Conservation (phyloP, 2,888 invertebrate species). For the Psylliodes chrysocephalus region DNA sequence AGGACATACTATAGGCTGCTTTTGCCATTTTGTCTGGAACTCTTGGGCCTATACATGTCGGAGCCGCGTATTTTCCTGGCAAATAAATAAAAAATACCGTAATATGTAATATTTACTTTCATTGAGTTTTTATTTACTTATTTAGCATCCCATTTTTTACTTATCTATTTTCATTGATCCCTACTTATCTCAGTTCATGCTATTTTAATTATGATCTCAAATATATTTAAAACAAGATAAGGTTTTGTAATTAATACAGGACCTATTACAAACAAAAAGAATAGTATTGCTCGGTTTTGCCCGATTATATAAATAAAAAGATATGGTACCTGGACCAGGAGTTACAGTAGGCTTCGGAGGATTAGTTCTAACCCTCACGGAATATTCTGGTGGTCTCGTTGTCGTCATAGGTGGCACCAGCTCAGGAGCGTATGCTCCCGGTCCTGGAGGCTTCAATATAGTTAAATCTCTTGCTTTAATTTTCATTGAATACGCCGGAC, state of each 20-base stretch:
- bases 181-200: too few species aligned
- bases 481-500: conserved; percentile 66
- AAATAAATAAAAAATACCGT: too few species aligned
- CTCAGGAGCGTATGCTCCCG: conserved; percentile 73
- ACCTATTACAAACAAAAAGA: too few species aligned
- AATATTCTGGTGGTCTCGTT: conserved; percentile 69
- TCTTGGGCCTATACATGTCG: conserved; percentile 66
- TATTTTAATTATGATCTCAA: too few species aligned
- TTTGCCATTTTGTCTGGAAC: conserved; percentile 66
- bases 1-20: conserved; percentile 56
- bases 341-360: conserved; percentile 51
- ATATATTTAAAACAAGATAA: too few species aligned
- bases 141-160: too few species aligned
- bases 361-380: conserved; percentile 66
- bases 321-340: conserved; percentile 69
- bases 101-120: too few species aligned
- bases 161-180: too few species aligned
- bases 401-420: conserved; percentile 67
- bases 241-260: too few species aligned
- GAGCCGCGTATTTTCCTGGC: conserved; percentile 68
- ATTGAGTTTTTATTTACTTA: too few species aligned
- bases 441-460: conserved; percentile 68
- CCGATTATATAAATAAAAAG: too few species aligned
- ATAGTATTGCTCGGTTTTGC: too few species aligned
- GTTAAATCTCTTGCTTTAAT: conserved; percentile 53